phyloP scores from a whole-genome alignment of 1,140 invertebrate genomes.

The Leptopilina clavipes region DNA sequence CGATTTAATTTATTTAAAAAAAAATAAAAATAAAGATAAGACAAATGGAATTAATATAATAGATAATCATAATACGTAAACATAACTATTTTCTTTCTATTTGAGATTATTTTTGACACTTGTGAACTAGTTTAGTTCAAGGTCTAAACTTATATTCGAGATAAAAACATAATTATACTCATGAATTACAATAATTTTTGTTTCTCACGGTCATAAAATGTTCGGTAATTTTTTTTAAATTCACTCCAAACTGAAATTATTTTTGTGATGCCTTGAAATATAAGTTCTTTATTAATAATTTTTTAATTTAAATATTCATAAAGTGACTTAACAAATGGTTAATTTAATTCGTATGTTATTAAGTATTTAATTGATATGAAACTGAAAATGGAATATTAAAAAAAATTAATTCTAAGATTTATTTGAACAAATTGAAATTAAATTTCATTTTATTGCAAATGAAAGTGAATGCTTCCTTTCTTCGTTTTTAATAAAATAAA shows the following conservation, averaged over 20 bases:
- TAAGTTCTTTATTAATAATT: too few species aligned
- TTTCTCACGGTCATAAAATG: not conserved
- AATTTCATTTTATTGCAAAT: not conserved
- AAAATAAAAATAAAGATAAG: not conserved
- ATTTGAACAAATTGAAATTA: too few species aligned
- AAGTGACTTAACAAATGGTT: too few species aligned
- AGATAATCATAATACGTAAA: not conserved
- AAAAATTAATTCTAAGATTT: too few species aligned
- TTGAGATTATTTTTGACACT: not conserved
- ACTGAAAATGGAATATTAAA: too few species aligned
- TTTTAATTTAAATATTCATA: too few species aligned
- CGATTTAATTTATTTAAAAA: too few species aligned
- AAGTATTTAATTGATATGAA: too few species aligned
- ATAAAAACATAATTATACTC: conserved; percentile 11
- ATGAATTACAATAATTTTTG: not conserved
- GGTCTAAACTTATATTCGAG: not conserved
- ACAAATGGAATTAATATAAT: not conserved
- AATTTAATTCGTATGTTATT: too few species aligned
- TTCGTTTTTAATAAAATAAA: not conserved
- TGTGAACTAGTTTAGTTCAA: conserved; percentile 23
- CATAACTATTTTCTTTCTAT: not conserved
- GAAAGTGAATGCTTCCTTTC: not conserved
- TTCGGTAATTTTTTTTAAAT: not conserved
- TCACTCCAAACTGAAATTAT: too few species aligned
- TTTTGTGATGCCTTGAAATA: too few species aligned